These are phyloP conservation scores for Pitangus sulphuratus DNA, from an alignment of 2,797 vertebrate genomes.

Conservation along the genomic window DNA sequence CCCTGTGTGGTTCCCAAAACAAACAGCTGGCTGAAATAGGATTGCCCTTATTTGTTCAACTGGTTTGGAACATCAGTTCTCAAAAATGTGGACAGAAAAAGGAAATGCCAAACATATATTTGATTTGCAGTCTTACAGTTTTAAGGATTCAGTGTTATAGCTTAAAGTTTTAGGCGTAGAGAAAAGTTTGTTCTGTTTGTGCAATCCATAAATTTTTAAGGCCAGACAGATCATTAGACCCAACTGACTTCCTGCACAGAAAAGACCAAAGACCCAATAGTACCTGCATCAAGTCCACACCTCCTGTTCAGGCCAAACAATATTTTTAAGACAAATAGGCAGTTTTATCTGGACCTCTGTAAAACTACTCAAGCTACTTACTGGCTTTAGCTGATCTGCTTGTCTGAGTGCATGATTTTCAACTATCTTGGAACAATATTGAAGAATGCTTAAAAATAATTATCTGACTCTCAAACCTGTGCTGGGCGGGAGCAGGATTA, in stretches of 20 bases:
- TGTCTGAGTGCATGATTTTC: not conserved
- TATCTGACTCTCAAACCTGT: not conserved
- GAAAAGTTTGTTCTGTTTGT: not conserved
- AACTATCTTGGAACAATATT: not conserved
- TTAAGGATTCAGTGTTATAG: not conserved
- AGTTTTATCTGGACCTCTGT: not conserved
- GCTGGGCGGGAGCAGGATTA: not conserved
- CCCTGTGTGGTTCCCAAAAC: constrained; percentile 13
- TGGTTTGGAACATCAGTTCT: constrained; percentile 5
- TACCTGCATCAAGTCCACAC: not conserved
- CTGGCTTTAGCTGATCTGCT: not conserved
- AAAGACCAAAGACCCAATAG: not conserved
- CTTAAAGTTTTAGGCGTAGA: not conserved
- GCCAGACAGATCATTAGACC: not conserved
- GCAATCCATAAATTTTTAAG: not conserved
- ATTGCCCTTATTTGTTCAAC: constrained; percentile 56
- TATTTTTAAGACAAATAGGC: not conserved
- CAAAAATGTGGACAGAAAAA: not conserved
- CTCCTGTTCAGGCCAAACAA: not conserved
- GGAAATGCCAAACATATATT: not conserved
- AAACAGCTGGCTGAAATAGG: constrained; percentile 22
- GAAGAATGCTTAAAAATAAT: not conserved
- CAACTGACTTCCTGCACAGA: not conserved
- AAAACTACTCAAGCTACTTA: not conserved
- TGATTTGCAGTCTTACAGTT: not conserved